Conservation (phyloP, 2,113 vertebrate genomes). For the Pygoscelis antarcticus region DNA sequence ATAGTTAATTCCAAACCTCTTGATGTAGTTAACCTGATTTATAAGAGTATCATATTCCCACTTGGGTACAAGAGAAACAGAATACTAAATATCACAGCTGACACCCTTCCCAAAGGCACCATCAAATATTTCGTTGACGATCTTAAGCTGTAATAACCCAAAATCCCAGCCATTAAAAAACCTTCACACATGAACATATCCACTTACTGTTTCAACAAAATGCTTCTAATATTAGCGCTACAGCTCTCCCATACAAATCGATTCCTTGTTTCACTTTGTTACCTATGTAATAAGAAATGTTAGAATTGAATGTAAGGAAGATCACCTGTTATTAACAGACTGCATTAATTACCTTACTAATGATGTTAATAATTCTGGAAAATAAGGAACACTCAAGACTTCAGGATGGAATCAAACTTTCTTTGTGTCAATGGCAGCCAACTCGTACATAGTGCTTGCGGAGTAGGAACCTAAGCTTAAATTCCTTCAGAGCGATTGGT, state of each 20-base stretch:
- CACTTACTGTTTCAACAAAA: slow-evolving; percentile 19
- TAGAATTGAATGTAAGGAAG: background rate
- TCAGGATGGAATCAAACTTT: background rate
- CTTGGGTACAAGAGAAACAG: background rate
- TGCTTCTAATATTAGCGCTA: background rate
- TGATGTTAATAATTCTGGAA: background rate
- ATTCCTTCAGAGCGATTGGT: background rate
- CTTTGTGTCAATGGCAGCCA: background rate
- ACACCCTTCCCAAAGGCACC: slow-evolving; percentile 28
- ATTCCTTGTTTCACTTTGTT: background rate
- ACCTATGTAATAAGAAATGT: background rate
- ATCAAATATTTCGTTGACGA: background rate
- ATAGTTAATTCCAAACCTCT: slow-evolving; percentile 12
- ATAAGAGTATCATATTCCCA: slow-evolving; percentile 5
- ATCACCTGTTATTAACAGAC: background rate
- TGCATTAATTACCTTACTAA: background rate
- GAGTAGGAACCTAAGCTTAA: background rate
- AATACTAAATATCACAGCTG: background rate
- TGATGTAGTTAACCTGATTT: slow-evolving; percentile 35
- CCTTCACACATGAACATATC: background rate
- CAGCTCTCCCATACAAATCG: background rate
- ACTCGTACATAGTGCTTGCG: fast-evolving
- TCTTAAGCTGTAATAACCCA: background rate
- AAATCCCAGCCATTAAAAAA: slow-evolving; percentile 18
- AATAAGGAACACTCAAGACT: background rate